phyloP scores from a whole-genome alignment of 2,113 vertebrate species.

The Cottus gobio region DNA sequence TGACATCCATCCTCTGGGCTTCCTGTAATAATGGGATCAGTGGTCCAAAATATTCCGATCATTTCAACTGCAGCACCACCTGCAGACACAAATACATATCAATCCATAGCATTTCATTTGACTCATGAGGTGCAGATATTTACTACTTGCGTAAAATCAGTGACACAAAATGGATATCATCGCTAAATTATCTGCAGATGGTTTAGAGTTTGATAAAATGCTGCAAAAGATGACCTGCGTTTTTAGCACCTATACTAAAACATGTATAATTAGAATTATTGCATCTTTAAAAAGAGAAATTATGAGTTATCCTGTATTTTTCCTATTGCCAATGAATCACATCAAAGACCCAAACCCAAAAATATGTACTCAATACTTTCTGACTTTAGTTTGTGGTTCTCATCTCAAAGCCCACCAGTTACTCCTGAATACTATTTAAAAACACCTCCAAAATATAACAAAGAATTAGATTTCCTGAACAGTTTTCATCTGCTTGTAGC shows the following conservation, averaged over 20 bases:
- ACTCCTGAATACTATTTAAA: background rate
- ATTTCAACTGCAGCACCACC: conserved; percentile 93
- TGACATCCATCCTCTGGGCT: background rate
- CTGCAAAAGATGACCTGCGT: background rate
- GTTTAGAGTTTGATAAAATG: background rate
- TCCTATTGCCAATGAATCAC: background rate
- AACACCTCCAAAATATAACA: background rate
- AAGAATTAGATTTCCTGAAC: background rate
- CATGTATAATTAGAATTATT: too few relatives aligned
- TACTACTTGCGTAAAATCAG: background rate
- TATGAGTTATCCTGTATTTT: background rate
- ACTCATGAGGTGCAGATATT: background rate
- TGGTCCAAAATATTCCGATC: conserved; percentile 32
- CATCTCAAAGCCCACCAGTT: background rate
- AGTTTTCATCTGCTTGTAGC: background rate
- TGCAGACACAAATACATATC: conserved; percentile 65
- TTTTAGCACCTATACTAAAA: background rate
- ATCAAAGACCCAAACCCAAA: background rate
- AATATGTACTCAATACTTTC: background rate
- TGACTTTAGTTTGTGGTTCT: background rate
- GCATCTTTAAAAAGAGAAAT: background rate
- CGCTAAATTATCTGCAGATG: background rate
- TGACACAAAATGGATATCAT: background rate
- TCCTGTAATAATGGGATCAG: background rate
- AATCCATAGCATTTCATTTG: background rate